phyloP scores from a whole-genome alignment of 1,140 invertebrate species.

The Diuraphis noxia region DNA sequence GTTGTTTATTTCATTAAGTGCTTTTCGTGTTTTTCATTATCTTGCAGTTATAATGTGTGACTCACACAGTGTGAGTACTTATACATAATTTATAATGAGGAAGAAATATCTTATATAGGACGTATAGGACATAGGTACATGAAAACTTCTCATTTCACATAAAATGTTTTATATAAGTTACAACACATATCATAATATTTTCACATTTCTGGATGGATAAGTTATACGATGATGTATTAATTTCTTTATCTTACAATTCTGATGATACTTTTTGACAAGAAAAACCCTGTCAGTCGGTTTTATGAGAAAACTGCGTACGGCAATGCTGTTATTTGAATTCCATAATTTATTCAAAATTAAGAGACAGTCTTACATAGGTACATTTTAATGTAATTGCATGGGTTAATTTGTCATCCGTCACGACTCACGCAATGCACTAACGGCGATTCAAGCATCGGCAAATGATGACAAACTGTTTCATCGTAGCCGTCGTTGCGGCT shows the following conservation, averaged over 20 bases:
- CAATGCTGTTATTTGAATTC: background rate
- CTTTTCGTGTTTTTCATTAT: background rate
- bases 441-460: background rate
- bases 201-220: too few relatives aligned
- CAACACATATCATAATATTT: too few relatives aligned
- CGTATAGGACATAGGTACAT: too few relatives aligned
- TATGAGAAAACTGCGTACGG: background rate
- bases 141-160: too few relatives aligned
- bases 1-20: background rate
- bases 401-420: background rate
- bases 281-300: too few relatives aligned
- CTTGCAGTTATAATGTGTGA: background rate
- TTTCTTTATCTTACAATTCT: too few relatives aligned
- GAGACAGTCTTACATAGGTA: background rate
- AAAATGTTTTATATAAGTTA: too few relatives aligned
- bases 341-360: background rate
- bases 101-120: too few relatives aligned
- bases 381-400: background rate
- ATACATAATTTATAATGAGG: background rate
- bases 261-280: too few relatives aligned
- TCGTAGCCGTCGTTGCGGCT: background rate
- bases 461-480: background rate
- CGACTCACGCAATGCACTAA: background rate
- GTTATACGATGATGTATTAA: too few relatives aligned
- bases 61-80: background rate